Conservation (phyloP, 2,888 invertebrate genomes). For the Andrena flavipes region DNA sequence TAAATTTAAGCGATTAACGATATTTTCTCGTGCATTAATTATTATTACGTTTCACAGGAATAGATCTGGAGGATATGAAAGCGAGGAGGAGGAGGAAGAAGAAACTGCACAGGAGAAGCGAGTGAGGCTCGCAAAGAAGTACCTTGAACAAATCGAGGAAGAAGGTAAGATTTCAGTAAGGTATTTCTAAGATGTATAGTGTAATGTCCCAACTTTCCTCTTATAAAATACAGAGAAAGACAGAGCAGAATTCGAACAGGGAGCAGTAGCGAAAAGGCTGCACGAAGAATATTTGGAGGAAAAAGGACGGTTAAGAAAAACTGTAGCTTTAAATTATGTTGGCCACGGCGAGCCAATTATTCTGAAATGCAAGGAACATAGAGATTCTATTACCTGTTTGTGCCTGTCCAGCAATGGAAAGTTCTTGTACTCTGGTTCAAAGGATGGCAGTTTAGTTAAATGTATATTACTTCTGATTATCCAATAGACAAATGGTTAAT, state of each 20-base stretch:
- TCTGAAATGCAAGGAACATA: conserved; percentile 92
- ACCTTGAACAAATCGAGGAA: conserved; percentile 93
- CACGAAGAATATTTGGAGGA: conserved; percentile 95
- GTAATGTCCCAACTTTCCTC: background rate
- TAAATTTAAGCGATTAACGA: background rate
- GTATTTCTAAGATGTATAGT: background rate
- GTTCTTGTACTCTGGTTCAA: conserved; percentile 93
- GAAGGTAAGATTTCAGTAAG: conserved; percentile 86
- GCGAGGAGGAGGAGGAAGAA: conserved; percentile 87
- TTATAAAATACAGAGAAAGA: conserved; percentile 86
- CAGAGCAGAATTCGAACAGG: conserved; percentile 88
- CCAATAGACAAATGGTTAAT: background rate
- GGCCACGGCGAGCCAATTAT: conserved; percentile 84
- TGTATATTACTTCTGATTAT: conserved; percentile 86
- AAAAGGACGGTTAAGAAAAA: conserved; percentile 91
- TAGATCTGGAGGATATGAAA: conserved; percentile 77
- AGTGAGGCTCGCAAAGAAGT: conserved; percentile 94
- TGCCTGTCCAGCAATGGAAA: conserved; percentile 91
- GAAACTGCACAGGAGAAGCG: conserved; percentile 97
- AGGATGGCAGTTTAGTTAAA: conserved; percentile 95
- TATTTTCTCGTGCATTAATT: conserved; percentile 32
- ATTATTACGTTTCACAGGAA: conserved; percentile 18
- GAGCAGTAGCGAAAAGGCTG: conserved; percentile 90
- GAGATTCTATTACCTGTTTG: conserved; percentile 91
- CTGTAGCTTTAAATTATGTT: conserved; percentile 89